Base-by-base conservation (phyloP, 2,888 invertebrate genomes). In the Standfussiana lucernea region DNA sequence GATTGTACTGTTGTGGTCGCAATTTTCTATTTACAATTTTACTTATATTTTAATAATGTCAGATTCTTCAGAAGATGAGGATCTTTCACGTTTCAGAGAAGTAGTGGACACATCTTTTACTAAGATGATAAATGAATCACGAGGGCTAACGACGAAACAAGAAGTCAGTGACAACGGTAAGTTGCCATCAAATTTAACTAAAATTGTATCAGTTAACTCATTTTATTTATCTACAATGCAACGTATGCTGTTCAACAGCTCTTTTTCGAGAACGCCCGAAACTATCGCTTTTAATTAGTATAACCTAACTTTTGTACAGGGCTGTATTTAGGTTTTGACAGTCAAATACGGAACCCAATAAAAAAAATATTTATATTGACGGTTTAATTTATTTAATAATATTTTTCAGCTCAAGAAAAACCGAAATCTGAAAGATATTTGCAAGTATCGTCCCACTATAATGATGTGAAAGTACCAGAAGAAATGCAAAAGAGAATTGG, bases 401-500 rank as follows among this genome's bases (percentile, higher is more conserved):
- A 40, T 47, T 67, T 86, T 86, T 47, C 66, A 92, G 91, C 72
- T n/a, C 42, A 37, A 66, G 71, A 87, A 67, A 91, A 89, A 77
- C 89, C 69, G 13, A 94, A 93, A 81, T 97, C 97, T 0, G 93
- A 95, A 76, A 91, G 96, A 72, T 93, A 95, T 88, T 87, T 96
- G 64, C 93, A 94, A 56, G 94, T 93, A 80, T 92, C 97, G 15
- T 94, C 96, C 59, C 97, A 97, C 82, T 97, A 97, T 83, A 97
- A 97, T 86, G 97, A 97, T 90, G 93, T 96, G 1, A 96, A 95
- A 87, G 96, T 97, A 2, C 97, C 97, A 7, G 94, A 95, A 32
- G 95, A 96, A 85, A 94, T 97, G 92, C 97, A 97, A 87, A 95
- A 93, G 56, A 93, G 92, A 78, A 96, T 97, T 71, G 97, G 97